Evolutionary conservation across 2,888 invertebrate species (phyloP).

Genomic region (Geotrupes spiniger): DNA sequence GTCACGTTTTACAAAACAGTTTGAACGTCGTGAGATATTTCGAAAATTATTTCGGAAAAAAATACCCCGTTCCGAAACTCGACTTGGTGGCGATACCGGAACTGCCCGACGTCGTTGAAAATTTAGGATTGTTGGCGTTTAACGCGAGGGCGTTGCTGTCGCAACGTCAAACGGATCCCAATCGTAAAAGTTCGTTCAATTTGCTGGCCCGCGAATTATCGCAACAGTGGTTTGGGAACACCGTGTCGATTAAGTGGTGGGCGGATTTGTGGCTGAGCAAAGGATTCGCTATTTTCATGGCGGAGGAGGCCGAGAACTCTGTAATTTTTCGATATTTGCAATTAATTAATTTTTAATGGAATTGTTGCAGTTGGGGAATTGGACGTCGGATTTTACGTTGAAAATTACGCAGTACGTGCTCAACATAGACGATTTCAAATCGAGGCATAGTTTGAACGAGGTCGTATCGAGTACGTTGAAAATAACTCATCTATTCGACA

Average conservation of each 20-base stretch:
- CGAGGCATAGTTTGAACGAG: conserved; percentile 56
- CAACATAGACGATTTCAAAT: conserved; percentile 55
- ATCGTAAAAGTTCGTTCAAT: conserved; percentile 54
- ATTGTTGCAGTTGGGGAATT: conserved; percentile 53
- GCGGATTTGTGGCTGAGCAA: conserved; percentile 70
- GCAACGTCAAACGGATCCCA: conserved; percentile 34
- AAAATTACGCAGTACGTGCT: conserved; percentile 57
- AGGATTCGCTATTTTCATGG: conserved; percentile 68
- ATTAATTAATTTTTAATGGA: background rate
- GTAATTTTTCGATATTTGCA: conserved; percentile 39
- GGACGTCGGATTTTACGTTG: conserved; percentile 56
- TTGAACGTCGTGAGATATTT: conserved; percentile 53
- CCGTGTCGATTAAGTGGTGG: conserved; percentile 70
- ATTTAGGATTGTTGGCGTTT: conserved; percentile 60
- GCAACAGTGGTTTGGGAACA: conserved; percentile 75
- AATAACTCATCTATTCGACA: conserved; percentile 61
- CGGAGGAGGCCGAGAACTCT: conserved; percentile 55
- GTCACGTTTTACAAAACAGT: conserved; percentile 54
- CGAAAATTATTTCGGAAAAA: conserved; percentile 55
- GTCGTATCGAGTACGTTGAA: conserved; percentile 55
- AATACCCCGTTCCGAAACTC: conserved; percentile 55
- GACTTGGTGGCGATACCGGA: conserved; percentile 62
- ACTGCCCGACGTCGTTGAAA: conserved; percentile 57
- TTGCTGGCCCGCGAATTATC: conserved; percentile 67
- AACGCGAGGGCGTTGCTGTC: conserved; percentile 36